Base-by-base conservation (phyloP, 1,140 invertebrate genomes). In the Drosophila paulistorum region DNA sequence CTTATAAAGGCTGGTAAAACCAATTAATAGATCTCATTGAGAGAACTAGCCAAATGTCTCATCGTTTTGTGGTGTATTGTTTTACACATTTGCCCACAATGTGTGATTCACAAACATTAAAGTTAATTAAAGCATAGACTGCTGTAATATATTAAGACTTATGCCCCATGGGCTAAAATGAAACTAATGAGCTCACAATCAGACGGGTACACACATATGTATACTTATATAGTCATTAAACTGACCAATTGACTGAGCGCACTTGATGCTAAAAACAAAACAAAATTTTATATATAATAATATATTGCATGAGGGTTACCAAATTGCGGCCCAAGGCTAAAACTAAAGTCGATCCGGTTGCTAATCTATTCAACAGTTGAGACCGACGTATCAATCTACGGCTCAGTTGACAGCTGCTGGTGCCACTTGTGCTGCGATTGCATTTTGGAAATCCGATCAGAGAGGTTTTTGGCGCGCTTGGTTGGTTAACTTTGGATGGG, bases 51-150 rank as follows among this genome's bases (percentile, higher is more conserved):
- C 30, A 30, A 30, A 30, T 51, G 45, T 51, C 45, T 23, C 45
- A 23, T 51, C 17, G 17, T 51, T 51, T 7, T 20, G 45, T 51
- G 11, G 9, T 48, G 7, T 51, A 51, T 51, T 11, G 17, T 23
- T 51, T 51, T 11, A 51, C 45, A 11, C 3, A 51, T 51, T 51
- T 23, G 9, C 5, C 7, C 17, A 51, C 45, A 51, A 51, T 23
- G 20, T 51, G 45, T 51, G 45, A 51, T 51, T 51, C 57, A 59
- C n/a, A 59, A 10, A 59, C 57, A 59, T 17, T 17, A 30, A 17
- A 33, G 54, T 75, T 68, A 71, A 67, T 45, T 60, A 60, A 48
- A 60, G 51, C 59, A 71, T 69, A 70, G 66, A 59, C 33, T 26
- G 26, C 20, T 55, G n/a, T 26, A 55, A 23, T 55, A 55, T 7